A percentile compares a stretch with the other conserved stretches of the same genome.
phyloP scores from a whole-genome alignment of 2,888 invertebrate species.

The Pediacus dermestoides region DNA sequence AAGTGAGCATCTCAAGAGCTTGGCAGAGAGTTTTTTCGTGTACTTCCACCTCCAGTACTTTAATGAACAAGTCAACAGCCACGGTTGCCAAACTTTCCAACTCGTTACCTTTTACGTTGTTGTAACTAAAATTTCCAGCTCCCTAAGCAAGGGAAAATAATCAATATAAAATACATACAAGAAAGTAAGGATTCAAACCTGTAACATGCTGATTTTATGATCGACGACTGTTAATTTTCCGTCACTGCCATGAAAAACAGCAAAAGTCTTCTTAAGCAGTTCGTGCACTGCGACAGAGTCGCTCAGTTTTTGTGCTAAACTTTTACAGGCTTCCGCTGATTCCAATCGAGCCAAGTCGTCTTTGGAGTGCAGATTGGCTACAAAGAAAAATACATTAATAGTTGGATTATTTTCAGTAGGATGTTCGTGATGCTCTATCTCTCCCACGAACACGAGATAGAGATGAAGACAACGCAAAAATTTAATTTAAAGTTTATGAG shows the following conservation, averaged over 20 bases:
- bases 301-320: slow-evolving; percentile 69
- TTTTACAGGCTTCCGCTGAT: slow-evolving; percentile 69
- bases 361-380: slow-evolving; percentile 80
- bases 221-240: slow-evolving; percentile 87
- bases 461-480: too few species aligned
- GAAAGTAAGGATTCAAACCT: slow-evolving; percentile 50
- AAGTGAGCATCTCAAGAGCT: slow-evolving; percentile 73
- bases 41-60: slow-evolving; percentile 81
- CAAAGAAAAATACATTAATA: too few species aligned
- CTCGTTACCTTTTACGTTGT: slow-evolving; percentile 59
- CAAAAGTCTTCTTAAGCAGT: slow-evolving; percentile 69
- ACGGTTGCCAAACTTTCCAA: slow-evolving; percentile 58
- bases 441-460: too few species aligned
- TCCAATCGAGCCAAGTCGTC: slow-evolving; percentile 73
- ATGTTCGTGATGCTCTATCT: slow-evolving; percentile 2
- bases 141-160: slow-evolving; percentile 50
- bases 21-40: slow-evolving; percentile 87
- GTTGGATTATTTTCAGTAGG: slow-evolving; percentile 9
- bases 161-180: slow-evolving; percentile 2
- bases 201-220: slow-evolving; percentile 82
- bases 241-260: slow-evolving; percentile 80
- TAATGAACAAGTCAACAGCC: slow-evolving; percentile 66
- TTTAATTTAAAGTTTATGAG: too few species aligned
- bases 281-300: slow-evolving; percentile 63
- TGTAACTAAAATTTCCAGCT: slow-evolving; percentile 69